These are phyloP conservation scores for Phyllopteryx taeniolatus DNA, from an alignment of 2,113 vertebrate species.

Conservation along the genomic window DNA sequence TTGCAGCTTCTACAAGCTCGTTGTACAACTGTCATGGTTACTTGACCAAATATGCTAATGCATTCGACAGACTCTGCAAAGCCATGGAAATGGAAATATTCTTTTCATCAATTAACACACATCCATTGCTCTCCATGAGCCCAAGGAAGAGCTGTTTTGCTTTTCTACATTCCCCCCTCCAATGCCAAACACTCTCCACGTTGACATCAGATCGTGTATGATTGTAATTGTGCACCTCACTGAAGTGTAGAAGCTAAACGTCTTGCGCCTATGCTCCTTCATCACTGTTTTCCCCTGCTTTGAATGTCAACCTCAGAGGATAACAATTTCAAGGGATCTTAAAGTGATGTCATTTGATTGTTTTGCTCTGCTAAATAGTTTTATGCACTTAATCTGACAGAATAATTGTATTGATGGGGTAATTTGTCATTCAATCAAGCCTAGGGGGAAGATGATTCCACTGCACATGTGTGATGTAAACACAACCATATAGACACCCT, in stretches of 20 bases:
- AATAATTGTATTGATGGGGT: conserved; percentile 76
- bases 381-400: conserved; percentile 74
- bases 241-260: conserved; percentile 38
- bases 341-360: conserved; percentile 72
- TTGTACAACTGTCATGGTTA: too few species aligned
- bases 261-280: not conserved
- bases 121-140: conserved; percentile 1
- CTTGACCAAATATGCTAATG: too few species aligned
- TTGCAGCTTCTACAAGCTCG: too few species aligned
- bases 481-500: conserved; percentile 7
- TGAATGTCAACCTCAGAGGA: conserved; percentile 62
- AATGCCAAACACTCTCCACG: conserved; percentile 34
- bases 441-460: conserved; percentile 67
- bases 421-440: conserved; percentile 80
- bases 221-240: conserved; percentile 42
- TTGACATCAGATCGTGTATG: conserved; percentile 36
- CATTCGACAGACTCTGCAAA: too few species aligned
- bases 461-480: conserved; percentile 40
- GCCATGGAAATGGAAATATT: too few species aligned
- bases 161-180: not conserved
- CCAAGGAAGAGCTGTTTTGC: conserved; percentile 47
- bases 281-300: not conserved
- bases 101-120: not conserved
- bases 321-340: conserved; percentile 70
- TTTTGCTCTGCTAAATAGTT: conserved; percentile 83